A percentile compares a stretch with the other conserved stretches of the same genome.
Evolutionary conservation across 2,888 invertebrate genomes (phyloP).

Genomic region (Tenthredo mesomela): DNA sequence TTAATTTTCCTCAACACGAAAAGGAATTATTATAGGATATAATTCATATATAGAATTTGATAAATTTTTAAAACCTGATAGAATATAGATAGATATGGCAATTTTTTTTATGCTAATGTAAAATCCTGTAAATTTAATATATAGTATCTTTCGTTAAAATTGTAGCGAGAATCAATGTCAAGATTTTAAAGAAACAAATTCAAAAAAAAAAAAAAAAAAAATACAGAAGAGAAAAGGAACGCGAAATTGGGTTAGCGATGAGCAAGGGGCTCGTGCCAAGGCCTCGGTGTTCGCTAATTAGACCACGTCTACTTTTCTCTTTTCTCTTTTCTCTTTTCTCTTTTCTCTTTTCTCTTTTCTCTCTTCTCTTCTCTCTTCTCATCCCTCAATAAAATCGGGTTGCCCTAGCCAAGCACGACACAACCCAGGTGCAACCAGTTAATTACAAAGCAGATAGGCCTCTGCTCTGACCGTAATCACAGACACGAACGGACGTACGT

Average conservation of each 20-base stretch:
- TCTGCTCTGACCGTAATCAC: slow-evolving; percentile 59
- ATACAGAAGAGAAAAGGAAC: background rate
- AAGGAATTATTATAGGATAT: background rate
- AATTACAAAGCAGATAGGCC: slow-evolving; percentile 58
- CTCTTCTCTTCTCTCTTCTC: background rate
- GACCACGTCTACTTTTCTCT: slow-evolving; percentile 13
- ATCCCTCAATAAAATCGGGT: slow-evolving; percentile 27
- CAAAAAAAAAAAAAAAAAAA: background rate
- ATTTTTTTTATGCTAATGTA: no score
- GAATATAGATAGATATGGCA: background rate
- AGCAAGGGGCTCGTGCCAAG: background rate
- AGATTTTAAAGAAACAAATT: background rate
- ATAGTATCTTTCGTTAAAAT: no score
- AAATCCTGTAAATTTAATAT: no score
- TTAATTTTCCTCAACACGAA: background rate
- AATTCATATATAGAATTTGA: background rate
- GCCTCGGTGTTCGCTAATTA: slow-evolving; percentile 36
- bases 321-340: background rate
- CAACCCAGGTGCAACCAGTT: slow-evolving; percentile 56
- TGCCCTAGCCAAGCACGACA: slow-evolving; percentile 20
- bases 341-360: background rate
- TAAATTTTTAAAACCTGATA: background rate
- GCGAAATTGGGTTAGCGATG: background rate
- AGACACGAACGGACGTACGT: slow-evolving; percentile 57
- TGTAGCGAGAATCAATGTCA: background rate